Conservation (phyloP, 1,140 invertebrate genomes). For the Laodelphax striatellus region DNA sequence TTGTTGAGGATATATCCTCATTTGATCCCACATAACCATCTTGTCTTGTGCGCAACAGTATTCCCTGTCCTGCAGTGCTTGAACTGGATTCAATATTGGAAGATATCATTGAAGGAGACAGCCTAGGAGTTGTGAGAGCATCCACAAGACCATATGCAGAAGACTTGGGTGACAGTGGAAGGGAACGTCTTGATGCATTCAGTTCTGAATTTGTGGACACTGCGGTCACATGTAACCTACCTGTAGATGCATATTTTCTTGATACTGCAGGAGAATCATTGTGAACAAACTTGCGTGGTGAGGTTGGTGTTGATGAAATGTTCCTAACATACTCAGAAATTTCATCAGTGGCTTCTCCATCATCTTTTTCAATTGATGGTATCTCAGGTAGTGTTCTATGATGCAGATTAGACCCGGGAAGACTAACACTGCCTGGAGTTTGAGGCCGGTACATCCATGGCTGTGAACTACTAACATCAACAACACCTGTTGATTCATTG, state of each 20-base stretch:
- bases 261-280: neutral
- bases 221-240: conserved; percentile 39
- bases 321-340: neutral
- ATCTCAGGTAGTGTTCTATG: neutral
- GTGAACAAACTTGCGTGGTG: conserved; percentile 30
- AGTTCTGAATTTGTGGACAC: conserved; percentile 38
- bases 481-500: conserved; percentile 39
- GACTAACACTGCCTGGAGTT: neutral
- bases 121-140: neutral
- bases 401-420: conserved; percentile 6
- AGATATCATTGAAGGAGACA: neutral
- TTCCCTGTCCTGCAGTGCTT: neutral
- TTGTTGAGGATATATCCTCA: conserved; percentile 10
- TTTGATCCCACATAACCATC: conserved; percentile 42
- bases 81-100: neutral
- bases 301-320: conserved; percentile 31
- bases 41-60: conserved; percentile 45
- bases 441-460: conserved; percentile 1
- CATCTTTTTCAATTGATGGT: neutral
- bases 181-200: conserved; percentile 42
- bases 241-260: conserved; percentile 12
- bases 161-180: conserved; percentile 25
- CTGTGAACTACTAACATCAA: neutral
- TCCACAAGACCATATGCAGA: neutral
- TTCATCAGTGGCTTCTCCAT: neutral